These are phyloP conservation scores for Speoplatyrhinus poulsoni DNA, from an alignment of 2,113 vertebrate species.

Conservation along the genomic window DNA sequence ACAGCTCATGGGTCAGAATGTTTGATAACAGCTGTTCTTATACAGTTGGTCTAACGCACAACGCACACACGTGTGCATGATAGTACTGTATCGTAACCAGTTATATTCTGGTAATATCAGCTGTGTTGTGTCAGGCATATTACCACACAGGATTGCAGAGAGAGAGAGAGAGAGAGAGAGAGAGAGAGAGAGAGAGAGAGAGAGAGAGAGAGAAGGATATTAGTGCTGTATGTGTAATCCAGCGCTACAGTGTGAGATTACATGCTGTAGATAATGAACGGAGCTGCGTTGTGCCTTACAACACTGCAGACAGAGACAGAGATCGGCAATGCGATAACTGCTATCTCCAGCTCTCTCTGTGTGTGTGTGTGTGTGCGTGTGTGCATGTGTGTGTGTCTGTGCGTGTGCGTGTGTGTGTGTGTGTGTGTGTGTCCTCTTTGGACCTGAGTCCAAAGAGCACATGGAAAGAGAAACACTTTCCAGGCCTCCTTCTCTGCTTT, in stretches of 20 bases:
- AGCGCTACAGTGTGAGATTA: constrained; percentile 56
- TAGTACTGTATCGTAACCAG: constrained; percentile 13
- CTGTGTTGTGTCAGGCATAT: constrained; percentile 46
- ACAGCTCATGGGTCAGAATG: background rate
- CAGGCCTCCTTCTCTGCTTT: background rate
- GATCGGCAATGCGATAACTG: constrained; percentile 36
- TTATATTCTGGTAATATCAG: constrained; percentile 1
- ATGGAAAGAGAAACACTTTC: constrained; percentile 1
- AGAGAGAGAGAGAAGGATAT: constrained; percentile 58
- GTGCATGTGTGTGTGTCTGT: background rate
- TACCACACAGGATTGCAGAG: constrained; percentile 47
- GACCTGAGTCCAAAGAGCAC: background rate
- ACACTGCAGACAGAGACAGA: constrained; percentile 33
- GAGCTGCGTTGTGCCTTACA: constrained; percentile 43
- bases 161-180: constrained; percentile 35
- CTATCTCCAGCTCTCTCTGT: constrained; percentile 10
- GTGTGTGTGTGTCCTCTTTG: constrained; percentile 2
- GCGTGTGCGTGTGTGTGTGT: background rate
- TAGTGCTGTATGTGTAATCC: constrained; percentile 72
- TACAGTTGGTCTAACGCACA: no score
- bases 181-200: constrained; percentile 43
- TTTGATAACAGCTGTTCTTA: no score
- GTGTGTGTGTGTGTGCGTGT: constrained; percentile 2
- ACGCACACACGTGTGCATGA: constrained; percentile 5
- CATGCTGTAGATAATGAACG: constrained; percentile 52